Percentiles rank a stretch among this genome's conserved stretches.
phyloP scores from a whole-genome alignment of 2,797 vertebrate genomes.

The Cyclopterus lumpus region DNA sequence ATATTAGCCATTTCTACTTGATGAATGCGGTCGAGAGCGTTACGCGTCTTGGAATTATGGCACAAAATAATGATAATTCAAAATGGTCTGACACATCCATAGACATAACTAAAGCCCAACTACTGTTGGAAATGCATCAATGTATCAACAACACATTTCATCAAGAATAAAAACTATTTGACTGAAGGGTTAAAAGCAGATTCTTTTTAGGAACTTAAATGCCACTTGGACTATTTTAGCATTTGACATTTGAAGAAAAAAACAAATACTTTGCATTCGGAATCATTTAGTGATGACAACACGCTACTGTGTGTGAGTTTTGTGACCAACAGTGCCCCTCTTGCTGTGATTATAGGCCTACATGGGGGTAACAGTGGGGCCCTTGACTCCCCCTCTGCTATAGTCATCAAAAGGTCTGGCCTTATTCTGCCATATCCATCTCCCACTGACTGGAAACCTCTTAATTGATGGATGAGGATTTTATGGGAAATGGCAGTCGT shows the following conservation, averaged over 20 bases:
- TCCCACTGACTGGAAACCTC: conserved; percentile 83
- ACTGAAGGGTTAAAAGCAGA: background rate
- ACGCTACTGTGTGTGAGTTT: conserved; percentile 15
- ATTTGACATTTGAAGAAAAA: conserved; percentile 41
- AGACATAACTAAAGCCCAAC: background rate
- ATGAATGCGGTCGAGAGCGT: background rate
- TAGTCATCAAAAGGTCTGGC: conserved; percentile 69
- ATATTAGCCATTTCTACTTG: background rate
- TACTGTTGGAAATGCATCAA: background rate
- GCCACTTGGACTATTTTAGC: conserved; percentile 1
- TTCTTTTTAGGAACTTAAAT: background rate
- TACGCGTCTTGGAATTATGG: background rate
- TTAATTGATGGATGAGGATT: conserved; percentile 93
- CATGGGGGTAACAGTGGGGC: conserved; percentile 29
- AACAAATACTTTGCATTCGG: conserved; percentile 14
- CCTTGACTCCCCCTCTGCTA: conserved; percentile 51
- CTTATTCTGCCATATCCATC: conserved; percentile 84
- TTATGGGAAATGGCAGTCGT: conserved; percentile 90
- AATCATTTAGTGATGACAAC: conserved; percentile 42
- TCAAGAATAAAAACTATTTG: background rate
- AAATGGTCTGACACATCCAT: background rate
- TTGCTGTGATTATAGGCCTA: conserved; percentile 54
- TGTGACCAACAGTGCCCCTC: conserved; percentile 37
- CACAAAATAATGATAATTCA: background rate
- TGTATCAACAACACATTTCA: background rate